phyloP scores from a whole-genome alignment of 2,113 vertebrate genomes.

The Xiphophorus maculatus region DNA sequence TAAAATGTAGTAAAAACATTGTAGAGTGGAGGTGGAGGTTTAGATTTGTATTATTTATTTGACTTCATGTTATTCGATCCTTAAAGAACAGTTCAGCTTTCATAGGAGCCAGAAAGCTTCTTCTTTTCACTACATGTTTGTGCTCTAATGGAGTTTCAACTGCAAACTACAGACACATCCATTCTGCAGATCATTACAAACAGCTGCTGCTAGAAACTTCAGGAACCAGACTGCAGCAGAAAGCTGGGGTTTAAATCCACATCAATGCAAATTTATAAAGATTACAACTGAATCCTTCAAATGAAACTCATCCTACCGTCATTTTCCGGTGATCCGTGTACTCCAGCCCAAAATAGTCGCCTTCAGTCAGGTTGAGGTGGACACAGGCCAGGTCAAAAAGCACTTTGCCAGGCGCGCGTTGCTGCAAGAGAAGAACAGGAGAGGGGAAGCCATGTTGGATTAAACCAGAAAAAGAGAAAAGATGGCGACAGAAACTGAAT shows the following conservation, averaged over 20 bases:
- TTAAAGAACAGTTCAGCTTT: neutral
- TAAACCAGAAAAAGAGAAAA: neutral
- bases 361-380: constrained; percentile 91
- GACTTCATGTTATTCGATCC: neutral
- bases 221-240: constrained; percentile 8
- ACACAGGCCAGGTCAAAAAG: constrained; percentile 88
- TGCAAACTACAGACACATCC: neutral
- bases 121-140: neutral
- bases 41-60: neutral
- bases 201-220: neutral
- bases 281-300: neutral
- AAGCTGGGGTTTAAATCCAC: neutral
- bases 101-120: neutral
- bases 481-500: neutral
- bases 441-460: neutral
- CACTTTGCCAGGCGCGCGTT: constrained; percentile 88
- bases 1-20: neutral
- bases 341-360: constrained; percentile 95
- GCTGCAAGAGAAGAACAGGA: constrained; percentile 75
- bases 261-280: neutral
- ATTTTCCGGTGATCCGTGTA: constrained; percentile 92
- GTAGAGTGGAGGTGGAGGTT: neutral
- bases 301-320: constrained; percentile 77
- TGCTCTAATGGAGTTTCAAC: neutral
- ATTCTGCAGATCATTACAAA: constrained; percentile 14